Conservation (phyloP, 2,888 invertebrate species). For the Xanthia icteritia region DNA sequence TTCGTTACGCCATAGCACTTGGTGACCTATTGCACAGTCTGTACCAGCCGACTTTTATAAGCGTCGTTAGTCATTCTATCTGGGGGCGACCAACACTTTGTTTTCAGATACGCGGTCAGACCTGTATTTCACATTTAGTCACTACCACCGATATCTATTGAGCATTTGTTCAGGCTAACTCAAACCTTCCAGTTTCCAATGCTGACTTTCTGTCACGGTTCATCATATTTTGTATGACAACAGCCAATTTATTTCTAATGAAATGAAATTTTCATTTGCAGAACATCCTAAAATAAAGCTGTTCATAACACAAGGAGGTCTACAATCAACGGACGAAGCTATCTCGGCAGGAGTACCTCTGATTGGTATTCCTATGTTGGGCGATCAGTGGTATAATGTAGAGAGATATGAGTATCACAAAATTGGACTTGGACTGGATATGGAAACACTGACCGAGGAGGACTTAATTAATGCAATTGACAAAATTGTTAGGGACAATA, state of each 20-base stretch:
- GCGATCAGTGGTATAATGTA: conserved; percentile 80
- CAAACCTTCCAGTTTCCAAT: background rate
- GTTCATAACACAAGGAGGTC: conserved; percentile 84
- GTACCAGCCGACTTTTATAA: background rate
- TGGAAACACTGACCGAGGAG: conserved; percentile 68
- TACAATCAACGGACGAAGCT: conserved; percentile 83
- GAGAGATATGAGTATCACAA: conserved; percentile 67
- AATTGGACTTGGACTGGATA: conserved; percentile 68
- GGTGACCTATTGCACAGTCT: background rate
- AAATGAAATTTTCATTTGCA: conserved; percentile 52
- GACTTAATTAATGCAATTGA: conserved; percentile 66
- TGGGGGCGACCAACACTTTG: background rate
- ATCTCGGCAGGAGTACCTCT: conserved; percentile 79
- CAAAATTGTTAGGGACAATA: conserved; percentile 61
- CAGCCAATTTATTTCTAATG: background rate
- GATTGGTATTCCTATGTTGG: conserved; percentile 79
- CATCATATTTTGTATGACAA: background rate
- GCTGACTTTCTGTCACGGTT: background rate
- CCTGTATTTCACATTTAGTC: no score
- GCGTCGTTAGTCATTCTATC: no score
- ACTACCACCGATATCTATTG: background rate
- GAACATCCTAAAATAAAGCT: conserved; percentile 84
- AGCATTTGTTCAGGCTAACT: background rate
- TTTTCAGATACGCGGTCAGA: background rate
- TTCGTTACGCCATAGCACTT: background rate